Conservation (phyloP, 2,888 invertebrate species). For the Thalpophila matura region DNA sequence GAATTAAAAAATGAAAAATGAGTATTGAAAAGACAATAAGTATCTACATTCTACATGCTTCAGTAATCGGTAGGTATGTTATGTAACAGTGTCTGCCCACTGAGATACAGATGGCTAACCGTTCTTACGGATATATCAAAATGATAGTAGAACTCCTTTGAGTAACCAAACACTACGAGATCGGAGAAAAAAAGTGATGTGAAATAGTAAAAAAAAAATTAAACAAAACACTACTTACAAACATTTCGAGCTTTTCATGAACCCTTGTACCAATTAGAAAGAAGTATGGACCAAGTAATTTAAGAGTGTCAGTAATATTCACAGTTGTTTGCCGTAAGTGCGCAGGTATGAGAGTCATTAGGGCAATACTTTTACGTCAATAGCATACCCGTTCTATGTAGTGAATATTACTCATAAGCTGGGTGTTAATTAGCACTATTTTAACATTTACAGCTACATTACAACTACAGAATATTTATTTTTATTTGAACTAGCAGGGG, state of each 20-base stretch:
- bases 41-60: no score
- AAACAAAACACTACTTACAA: constrained; percentile 13
- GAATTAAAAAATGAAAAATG: no score
- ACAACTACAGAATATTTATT: background rate
- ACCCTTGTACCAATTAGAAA: constrained; percentile 50
- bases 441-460: constrained; percentile 15
- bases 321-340: constrained; percentile 17
- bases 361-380: constrained; percentile 41
- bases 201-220: background rate
- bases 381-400: constrained; percentile 29
- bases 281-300: constrained; percentile 48
- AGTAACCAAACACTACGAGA: background rate
- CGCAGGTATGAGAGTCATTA: constrained; percentile 40
- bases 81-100: no score
- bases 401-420: constrained; percentile 22
- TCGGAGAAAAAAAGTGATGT: background rate
- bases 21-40: no score
- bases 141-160: background rate
- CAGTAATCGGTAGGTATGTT: no score
- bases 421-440: constrained; percentile 30
- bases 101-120: no score
- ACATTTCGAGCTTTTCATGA: constrained; percentile 11
- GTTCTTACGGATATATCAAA: no score
- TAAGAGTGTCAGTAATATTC: constrained; percentile 47
- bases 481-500: no score